Percentiles rank a stretch among this genome's conserved stretches.
Conservation (phyloP, 2,113 vertebrate genomes). For the Podiceps cristatus region DNA sequence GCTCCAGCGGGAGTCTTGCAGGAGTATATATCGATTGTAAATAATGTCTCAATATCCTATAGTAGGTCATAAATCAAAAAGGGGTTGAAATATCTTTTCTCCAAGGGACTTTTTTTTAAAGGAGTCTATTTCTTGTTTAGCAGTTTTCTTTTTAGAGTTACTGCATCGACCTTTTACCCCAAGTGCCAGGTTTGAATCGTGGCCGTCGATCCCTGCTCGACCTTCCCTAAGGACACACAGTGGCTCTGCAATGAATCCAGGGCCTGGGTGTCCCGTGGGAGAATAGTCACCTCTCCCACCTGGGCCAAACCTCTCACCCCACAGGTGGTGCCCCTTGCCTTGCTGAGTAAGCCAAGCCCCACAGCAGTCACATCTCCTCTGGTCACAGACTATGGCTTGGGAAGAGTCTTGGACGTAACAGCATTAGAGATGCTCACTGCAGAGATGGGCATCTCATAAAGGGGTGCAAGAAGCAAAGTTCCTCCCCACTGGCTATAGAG, state of each 20-base stretch:
- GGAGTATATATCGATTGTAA: slow-evolving; percentile 70
- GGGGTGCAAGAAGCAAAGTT: background rate
- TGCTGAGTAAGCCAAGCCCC: background rate
- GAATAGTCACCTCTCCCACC: background rate
- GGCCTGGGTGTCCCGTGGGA: accelerated
- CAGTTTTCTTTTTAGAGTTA: slow-evolving; percentile 53
- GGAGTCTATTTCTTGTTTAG: slow-evolving; percentile 48
- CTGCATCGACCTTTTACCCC: background rate
- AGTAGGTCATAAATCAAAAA: slow-evolving; percentile 73
- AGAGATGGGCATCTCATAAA: accelerated
- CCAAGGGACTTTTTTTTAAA: slow-evolving; percentile 37
- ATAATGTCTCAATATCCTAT: slow-evolving; percentile 78
- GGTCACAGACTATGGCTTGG: background rate
- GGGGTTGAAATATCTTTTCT: slow-evolving; percentile 66
- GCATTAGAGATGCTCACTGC: background rate
- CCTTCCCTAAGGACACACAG: background rate
- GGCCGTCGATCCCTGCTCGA: background rate
- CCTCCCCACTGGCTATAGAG: background rate
- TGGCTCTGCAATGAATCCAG: background rate
- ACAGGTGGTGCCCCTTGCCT: background rate
- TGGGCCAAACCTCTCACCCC: accelerated
- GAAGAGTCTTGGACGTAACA: background rate
- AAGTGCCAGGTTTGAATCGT: background rate
- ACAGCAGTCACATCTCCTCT: background rate
- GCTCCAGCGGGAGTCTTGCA: slow-evolving; percentile 67